These are phyloP conservation scores for Bufo bufo DNA, from an alignment of 2,113 vertebrate species.

Conservation along the genomic window DNA sequence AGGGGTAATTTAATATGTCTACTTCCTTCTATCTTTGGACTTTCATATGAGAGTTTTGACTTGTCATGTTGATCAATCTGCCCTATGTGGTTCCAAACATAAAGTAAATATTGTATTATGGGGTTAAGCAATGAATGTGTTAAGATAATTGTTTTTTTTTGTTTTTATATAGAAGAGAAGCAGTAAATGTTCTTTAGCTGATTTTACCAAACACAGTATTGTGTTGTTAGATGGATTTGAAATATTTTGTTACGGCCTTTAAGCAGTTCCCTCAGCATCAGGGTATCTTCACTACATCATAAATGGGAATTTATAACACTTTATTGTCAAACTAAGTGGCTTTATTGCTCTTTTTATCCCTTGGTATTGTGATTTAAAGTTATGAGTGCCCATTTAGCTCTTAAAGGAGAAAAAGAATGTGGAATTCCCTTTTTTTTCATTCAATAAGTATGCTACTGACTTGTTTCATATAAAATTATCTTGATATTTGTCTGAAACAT, in stretches of 20 bases:
- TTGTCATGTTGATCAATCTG: no score
- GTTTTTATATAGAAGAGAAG: not conserved
- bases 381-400: slow-evolving; percentile 33
- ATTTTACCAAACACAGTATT: not conserved
- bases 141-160: not conserved
- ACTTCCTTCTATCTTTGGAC: no score
- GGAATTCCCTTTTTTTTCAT: slow-evolving; percentile 9
- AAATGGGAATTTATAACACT: slow-evolving; percentile 13
- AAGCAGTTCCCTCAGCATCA: slow-evolving; percentile 23
- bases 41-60: no score
- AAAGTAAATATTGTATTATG: not conserved
- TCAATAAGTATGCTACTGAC: slow-evolving; percentile 2
- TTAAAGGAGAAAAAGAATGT: not conserved
- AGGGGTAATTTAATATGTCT: no score
- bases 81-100: no score
- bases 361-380: slow-evolving; percentile 33
- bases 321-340: slow-evolving; percentile 45
- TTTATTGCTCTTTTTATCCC: slow-evolving; percentile 26
- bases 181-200: slow-evolving; percentile 4
- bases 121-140: not conserved
- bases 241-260: not conserved
- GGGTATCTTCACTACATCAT: slow-evolving; percentile 28
- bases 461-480: slow-evolving; percentile 15
- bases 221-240: slow-evolving; percentile 18
- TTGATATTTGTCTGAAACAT: not conserved